These are phyloP conservation scores for Bovichtus variegatus DNA, from an alignment of 2,797 vertebrate genomes.

Conservation along the genomic window DNA sequence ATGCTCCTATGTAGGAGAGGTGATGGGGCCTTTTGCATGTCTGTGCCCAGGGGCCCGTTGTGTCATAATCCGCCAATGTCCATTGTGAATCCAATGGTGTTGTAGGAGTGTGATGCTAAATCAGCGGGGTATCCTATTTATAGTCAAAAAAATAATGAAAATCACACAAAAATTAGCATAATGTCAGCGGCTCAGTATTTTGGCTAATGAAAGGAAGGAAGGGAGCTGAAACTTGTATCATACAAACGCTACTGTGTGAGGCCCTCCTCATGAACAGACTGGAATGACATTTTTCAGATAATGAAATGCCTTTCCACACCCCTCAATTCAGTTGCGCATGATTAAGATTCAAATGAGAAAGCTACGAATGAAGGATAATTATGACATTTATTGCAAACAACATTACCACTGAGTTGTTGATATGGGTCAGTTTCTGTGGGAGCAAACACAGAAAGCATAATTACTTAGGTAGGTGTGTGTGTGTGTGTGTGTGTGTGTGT, in stretches of 20 bases:
- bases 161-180: neutral
- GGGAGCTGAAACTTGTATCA: neutral
- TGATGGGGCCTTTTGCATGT: too few relatives aligned
- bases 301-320: neutral
- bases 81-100: too few relatives aligned
- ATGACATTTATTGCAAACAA: constrained; percentile 19
- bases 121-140: neutral
- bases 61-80: too few relatives aligned
- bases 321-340: neutral
- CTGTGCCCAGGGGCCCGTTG: too few relatives aligned
- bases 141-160: neutral
- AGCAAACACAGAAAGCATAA: constrained; percentile 5
- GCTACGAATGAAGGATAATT: constrained; percentile 26
- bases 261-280: neutral
- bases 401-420: constrained; percentile 22
- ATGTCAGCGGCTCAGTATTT: neutral
- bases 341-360: constrained; percentile 19
- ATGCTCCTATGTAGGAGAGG: too few relatives aligned
- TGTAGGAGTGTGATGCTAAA: neutral
- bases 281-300: constrained; percentile 22
- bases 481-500: neutral
- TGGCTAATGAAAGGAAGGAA: neutral
- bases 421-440: constrained; percentile 20
- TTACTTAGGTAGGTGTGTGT: constrained; percentile 7
- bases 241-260: neutral